Evolutionary conservation across 2,113 vertebrate species (phyloP).

Genomic region (Sylvilagus bachmani): DNA sequence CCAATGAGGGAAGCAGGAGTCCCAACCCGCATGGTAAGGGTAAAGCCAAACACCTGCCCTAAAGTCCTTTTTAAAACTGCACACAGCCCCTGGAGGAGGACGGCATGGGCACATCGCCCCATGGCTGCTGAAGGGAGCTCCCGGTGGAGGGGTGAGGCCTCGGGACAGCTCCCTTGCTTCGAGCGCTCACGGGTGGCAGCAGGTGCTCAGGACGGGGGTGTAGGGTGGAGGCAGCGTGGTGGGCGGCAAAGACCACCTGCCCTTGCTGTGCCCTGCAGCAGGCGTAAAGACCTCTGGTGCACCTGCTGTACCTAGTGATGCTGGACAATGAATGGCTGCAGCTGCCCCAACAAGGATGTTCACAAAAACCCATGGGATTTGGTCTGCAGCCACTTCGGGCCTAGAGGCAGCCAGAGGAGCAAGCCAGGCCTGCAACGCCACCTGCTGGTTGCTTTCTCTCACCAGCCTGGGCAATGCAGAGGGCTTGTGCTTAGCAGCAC

Average conservation of each 20-base stretch:
- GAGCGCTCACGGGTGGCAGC: too few species aligned
- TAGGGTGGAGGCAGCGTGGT: rapidly evolving
- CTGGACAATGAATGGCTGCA: not conserved
- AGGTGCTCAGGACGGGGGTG: not conserved
- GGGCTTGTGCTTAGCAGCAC: not conserved
- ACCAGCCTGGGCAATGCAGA: not conserved
- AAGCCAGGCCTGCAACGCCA: too few species aligned
- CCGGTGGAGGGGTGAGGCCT: not conserved
- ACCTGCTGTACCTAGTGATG: not conserved
- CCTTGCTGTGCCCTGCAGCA: not conserved
- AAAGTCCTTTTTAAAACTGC: not conserved
- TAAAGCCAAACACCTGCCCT: too few species aligned
- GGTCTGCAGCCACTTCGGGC: not conserved
- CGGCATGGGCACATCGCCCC: rapidly evolving
- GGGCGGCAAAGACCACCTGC: not conserved
- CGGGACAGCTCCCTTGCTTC: not conserved
- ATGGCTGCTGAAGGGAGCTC: not conserved
- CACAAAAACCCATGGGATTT: not conserved
- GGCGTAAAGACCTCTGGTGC: not conserved
- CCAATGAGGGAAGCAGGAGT: too few species aligned
- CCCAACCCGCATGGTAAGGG: too few species aligned
- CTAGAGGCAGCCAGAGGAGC: not conserved
- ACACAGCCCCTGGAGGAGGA: not conserved
- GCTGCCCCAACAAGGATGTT: not conserved
- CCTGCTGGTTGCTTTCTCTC: not conserved